Evolutionary conservation across 1,140 invertebrate species (phyloP).

Genomic region (Proales similis): DNA sequence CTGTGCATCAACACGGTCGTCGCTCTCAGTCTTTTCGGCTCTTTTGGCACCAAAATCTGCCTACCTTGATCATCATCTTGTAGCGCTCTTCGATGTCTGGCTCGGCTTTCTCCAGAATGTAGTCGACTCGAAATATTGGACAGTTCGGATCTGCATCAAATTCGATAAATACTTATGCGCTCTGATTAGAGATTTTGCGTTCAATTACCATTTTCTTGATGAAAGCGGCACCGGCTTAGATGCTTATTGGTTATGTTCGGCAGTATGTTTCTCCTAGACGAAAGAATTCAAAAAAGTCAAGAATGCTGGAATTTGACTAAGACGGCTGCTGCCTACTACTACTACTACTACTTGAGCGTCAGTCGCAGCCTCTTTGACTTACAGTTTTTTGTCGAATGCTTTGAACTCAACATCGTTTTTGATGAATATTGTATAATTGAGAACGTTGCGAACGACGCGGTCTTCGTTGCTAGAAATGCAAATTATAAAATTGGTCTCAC

Average conservation of each 20-base stretch:
- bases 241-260: slow-evolving; percentile 20
- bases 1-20: slow-evolving; percentile 42
- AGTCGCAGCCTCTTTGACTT: neutral
- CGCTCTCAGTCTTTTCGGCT: slow-evolving; percentile 40
- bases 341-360: neutral
- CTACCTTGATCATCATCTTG: slow-evolving; percentile 12
- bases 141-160: slow-evolving; percentile 32
- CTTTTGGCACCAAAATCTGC: too few relatives aligned
- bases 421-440: slow-evolving; percentile 39
- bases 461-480: slow-evolving; percentile 8
- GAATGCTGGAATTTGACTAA: slow-evolving; percentile 2
- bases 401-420: slow-evolving; percentile 39
- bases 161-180: slow-evolving; percentile 47
- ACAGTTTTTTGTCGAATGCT: slow-evolving; percentile 37
- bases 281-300: neutral
- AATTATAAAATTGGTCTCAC: too few relatives aligned
- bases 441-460: slow-evolving; percentile 17
- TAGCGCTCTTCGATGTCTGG: neutral
- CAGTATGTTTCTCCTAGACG: slow-evolving; percentile 36
- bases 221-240: slow-evolving; percentile 14
- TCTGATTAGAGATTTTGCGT: too few relatives aligned
- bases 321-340: neutral
- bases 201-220: slow-evolving; percentile 21
- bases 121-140: slow-evolving; percentile 33
- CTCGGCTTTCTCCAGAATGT: slow-evolving; percentile 23